Base-by-base conservation (phyloP, 1,140 invertebrate species). In the Pogonomyrmex californicus region DNA sequence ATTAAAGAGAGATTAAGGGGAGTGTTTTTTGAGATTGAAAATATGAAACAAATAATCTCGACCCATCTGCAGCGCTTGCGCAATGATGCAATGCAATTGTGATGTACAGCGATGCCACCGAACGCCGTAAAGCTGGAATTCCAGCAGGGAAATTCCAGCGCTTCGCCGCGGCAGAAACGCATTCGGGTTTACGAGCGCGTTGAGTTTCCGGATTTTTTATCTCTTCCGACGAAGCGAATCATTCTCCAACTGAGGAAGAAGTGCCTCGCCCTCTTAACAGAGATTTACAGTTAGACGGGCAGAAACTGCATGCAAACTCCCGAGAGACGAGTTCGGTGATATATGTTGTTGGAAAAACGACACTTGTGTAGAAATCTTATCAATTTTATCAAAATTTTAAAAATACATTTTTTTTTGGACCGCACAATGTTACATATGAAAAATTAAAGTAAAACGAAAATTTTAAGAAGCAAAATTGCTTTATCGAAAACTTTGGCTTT, bases 191-290 rank as follows among this genome's bases (percentile, higher is more conserved):
- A 91, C 87, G 87, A 86, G 70, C 88, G 88, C 82, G 12, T 81
- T 63, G 56, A 17, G 68, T 78, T 91, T 90, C 82, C 86, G 87
- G 83, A 89, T 83, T 87, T 88, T 90, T 91, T 78, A 62, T 78
- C 44, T 85, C 82, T 90, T 89, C 82, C 89, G 86, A 73, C 54
- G 58, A 70, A 44, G 77, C 86, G 81, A 83, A 87, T 86, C 88
- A 85, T 85, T 54, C 44, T 41, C 47, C 36, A 49, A 47, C 56
- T 23, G 38, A 71, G 44, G 47, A 81, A 56, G 78, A 81, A 81
- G 36, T 63, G 56, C 76, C 44, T 75, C 71, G 47, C 60, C 56
- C 65, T 73, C 38, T 83, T 36, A 30, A 47, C 49, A 51, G 4
- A 1, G 47, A 75, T 90, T 87, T 90, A 89, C 88, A 90, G 89